A percentile compares a stretch with the other conserved stretches of the same genome.
phyloP scores from a whole-genome alignment of 1,140 invertebrate genomes.

The Halictus rubicundus region DNA sequence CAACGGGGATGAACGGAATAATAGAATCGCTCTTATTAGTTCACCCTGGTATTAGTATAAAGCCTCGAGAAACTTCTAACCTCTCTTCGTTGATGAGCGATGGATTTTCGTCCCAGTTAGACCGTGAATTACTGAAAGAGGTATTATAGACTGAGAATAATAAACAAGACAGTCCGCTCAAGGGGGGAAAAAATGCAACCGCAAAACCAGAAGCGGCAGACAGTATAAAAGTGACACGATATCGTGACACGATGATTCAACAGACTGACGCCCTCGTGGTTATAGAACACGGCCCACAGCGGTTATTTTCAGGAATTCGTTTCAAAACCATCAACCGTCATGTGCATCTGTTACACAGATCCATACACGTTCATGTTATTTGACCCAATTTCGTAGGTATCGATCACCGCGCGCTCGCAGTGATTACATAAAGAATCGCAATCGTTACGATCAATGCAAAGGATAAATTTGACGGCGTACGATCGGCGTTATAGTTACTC shows the following conservation, averaged over 20 bases:
- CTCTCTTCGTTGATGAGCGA: too few species aligned
- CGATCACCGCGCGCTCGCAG: background rate
- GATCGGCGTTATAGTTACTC: background rate
- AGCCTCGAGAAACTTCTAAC: too few species aligned
- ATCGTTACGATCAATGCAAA: background rate
- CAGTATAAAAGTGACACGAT: background rate
- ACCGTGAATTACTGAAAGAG: background rate
- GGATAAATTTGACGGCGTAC: too few species aligned
- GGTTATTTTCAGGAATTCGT: slow-evolving; percentile 6
- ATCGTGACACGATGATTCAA: slow-evolving; percentile 1
- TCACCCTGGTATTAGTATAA: too few species aligned
- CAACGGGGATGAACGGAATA: too few species aligned
- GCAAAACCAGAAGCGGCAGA: background rate
- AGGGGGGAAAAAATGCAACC: background rate
- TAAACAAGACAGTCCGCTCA: background rate
- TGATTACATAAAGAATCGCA: background rate
- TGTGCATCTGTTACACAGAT: background rate
- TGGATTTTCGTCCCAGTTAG: background rate
- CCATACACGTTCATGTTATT: background rate
- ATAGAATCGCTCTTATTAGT: too few species aligned
- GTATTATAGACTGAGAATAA: background rate
- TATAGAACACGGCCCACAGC: slow-evolving; percentile 1
- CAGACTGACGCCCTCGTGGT: background rate
- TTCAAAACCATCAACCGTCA: slow-evolving; percentile 5
- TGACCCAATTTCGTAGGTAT: background rate